Conservation (phyloP, 2,888 invertebrate species). For the Nymphalis urticae region DNA sequence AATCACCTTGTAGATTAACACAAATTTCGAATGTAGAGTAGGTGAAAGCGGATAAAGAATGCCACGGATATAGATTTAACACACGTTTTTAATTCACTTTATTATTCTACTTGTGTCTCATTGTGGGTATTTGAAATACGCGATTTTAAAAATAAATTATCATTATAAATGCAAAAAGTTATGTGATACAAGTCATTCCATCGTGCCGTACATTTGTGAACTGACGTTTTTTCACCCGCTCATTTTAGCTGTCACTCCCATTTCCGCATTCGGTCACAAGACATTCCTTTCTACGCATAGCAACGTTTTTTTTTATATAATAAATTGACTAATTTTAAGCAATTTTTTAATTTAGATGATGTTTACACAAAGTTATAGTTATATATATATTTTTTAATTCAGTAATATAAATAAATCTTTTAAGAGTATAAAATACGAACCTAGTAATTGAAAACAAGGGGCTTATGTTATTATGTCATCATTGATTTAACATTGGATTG, state of each 20-base stretch:
- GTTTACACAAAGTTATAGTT: too few species aligned
- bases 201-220: constrained; percentile 49
- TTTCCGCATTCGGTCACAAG: constrained; percentile 21
- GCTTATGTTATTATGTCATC: too few species aligned
- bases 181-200: constrained; percentile 49
- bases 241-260: constrained; percentile 30
- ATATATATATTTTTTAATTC: too few species aligned
- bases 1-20: constrained; percentile 18
- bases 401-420: too few species aligned
- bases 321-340: background rate
- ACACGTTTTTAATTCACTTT: constrained; percentile 53
- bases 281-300: constrained; percentile 1
- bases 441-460: too few species aligned
- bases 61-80: constrained; percentile 49
- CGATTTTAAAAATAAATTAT: constrained; percentile 52
- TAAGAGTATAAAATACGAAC: too few species aligned
- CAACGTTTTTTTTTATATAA: background rate
- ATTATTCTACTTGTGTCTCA: constrained; percentile 66
- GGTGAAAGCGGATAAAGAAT: constrained; percentile 53
- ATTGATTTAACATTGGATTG: too few species aligned
- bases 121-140: constrained; percentile 58
- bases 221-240: constrained; percentile 45
- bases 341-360: background rate
- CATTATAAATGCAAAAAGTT: constrained; percentile 46
- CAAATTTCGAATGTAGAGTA: constrained; percentile 39